Percentiles rank a stretch among this genome's conserved stretches.
phyloP scores from a whole-genome alignment of 1,140 invertebrate genomes.

The Bombus superbus region DNA sequence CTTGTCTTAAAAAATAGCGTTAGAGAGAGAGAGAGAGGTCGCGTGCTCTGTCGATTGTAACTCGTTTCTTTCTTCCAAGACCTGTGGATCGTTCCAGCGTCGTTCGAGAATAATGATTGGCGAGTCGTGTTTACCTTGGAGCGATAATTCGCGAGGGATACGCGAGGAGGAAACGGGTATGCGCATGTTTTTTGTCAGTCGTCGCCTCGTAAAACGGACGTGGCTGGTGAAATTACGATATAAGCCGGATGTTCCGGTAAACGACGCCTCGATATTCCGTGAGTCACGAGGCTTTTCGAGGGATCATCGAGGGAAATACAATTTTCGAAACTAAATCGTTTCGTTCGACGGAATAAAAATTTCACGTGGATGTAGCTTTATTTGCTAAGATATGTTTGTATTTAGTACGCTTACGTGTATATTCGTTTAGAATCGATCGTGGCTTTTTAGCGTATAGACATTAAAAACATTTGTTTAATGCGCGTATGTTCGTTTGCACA shows the following conservation, averaged over 20 bases:
- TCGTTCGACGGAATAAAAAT: not conserved
- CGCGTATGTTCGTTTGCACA: not conserved
- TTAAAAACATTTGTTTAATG: conserved; percentile 11
- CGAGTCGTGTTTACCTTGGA: conserved; percentile 28
- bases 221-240: conserved; percentile 11
- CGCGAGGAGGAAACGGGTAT: not conserved
- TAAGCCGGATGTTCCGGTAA: conserved; percentile 23
- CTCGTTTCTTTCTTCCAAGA: not conserved
- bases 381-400: not conserved
- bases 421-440: not conserved
- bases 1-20: too few relatives aligned
- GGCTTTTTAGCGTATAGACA: not conserved
- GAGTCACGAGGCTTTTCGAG: not conserved
- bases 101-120: conserved; percentile 8
- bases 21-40: not conserved
- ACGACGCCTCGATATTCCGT: not conserved
- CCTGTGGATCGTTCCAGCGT: too few relatives aligned
- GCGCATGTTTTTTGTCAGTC: conserved; percentile 41
- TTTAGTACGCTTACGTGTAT: not conserved
- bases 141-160: not conserved
- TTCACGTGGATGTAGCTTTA: too few relatives aligned
- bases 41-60: not conserved
- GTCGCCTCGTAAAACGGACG: conserved; percentile 46
- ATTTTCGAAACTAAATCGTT: not conserved
- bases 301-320: not conserved